Evolutionary conservation across 2,113 vertebrate genomes (phyloP).

Genomic region (Phrynosoma platyrhinos): DNA sequence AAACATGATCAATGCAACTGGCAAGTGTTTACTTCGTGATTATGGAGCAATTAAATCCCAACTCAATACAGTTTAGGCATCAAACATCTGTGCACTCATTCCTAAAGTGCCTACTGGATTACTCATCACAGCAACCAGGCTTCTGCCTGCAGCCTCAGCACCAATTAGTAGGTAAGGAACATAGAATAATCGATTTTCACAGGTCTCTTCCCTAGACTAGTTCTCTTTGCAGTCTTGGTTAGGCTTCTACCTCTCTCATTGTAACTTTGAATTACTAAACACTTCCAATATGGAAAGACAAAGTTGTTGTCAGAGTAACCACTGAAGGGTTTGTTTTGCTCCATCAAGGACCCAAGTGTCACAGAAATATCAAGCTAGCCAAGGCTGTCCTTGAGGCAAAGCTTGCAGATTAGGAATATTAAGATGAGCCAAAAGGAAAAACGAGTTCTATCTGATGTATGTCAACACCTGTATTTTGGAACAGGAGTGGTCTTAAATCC

Average conservation of each 20-base stretch:
- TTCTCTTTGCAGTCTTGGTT: slow-evolving; percentile 22
- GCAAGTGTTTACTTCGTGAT: slow-evolving; percentile 57
- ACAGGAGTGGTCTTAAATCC: not conserved
- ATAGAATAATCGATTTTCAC: slow-evolving; percentile 19
- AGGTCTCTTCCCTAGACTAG: slow-evolving; percentile 14
- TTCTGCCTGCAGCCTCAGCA: slow-evolving; percentile 40
- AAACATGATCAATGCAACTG: slow-evolving; percentile 55
- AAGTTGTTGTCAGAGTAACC: not conserved
- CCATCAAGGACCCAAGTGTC: not conserved
- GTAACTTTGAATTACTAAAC: slow-evolving; percentile 13
- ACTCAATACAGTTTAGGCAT: slow-evolving; percentile 64
- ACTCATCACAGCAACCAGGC: slow-evolving; percentile 27
- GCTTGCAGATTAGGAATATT: not conserved
- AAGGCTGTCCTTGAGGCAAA: not conserved
- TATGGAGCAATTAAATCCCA: slow-evolving; percentile 63
- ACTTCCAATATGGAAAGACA: slow-evolving; percentile 3
- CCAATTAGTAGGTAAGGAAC: slow-evolving; percentile 25
- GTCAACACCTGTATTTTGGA: not conserved
- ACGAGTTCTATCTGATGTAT: not conserved
- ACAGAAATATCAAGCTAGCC: not conserved
- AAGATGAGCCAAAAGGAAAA: not conserved
- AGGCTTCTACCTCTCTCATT: slow-evolving; percentile 28
- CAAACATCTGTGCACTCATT: slow-evolving; percentile 45
- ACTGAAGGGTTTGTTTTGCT: slow-evolving; percentile 2
- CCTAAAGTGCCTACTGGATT: slow-evolving; percentile 35